Percentiles rank a stretch among this genome's conserved stretches.
Conservation (phyloP, 2,888 invertebrate genomes). For the Noctuana brunneofusca region DNA sequence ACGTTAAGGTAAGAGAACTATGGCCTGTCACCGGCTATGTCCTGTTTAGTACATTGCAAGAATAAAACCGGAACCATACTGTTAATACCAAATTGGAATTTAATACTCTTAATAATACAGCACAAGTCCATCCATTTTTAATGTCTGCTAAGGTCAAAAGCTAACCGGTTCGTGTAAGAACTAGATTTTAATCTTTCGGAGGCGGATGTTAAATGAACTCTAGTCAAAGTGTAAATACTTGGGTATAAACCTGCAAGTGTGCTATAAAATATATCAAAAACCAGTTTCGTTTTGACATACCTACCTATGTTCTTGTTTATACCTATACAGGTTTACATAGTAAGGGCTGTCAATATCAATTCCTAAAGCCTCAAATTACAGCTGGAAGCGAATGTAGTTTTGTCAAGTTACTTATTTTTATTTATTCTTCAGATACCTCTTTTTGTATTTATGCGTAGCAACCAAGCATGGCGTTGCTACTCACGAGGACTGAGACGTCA, state of each 20-base stretch:
- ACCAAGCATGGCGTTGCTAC: too few relatives aligned
- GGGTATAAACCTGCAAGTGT: not conserved
- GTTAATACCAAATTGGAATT: not conserved
- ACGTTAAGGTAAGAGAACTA: too few relatives aligned
- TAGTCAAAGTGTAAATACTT: not conserved
- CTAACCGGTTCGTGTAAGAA: conserved; percentile 15
- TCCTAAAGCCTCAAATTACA: too few relatives aligned
- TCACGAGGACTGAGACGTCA: too few relatives aligned
- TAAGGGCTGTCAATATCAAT: not conserved
- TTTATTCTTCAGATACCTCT: too few relatives aligned
- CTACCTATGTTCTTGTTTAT: not conserved
- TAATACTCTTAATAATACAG: not conserved
- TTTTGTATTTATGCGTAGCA: too few relatives aligned
- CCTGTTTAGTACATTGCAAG: not conserved
- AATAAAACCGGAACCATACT: not conserved
- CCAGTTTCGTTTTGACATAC: not conserved
- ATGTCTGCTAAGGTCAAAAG: conserved; percentile 4
- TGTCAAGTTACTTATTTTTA: too few relatives aligned
- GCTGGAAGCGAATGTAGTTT: too few relatives aligned
- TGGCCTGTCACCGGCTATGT: not conserved
- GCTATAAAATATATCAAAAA: conserved; percentile 12
- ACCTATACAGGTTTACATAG: not conserved
- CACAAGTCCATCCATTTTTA: not conserved
- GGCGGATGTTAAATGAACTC: conserved; percentile 14
- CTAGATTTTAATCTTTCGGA: conserved; percentile 14